Evolutionary conservation across 2,797 vertebrate species (phyloP).

Genomic region (Garrulus glandarius): DNA sequence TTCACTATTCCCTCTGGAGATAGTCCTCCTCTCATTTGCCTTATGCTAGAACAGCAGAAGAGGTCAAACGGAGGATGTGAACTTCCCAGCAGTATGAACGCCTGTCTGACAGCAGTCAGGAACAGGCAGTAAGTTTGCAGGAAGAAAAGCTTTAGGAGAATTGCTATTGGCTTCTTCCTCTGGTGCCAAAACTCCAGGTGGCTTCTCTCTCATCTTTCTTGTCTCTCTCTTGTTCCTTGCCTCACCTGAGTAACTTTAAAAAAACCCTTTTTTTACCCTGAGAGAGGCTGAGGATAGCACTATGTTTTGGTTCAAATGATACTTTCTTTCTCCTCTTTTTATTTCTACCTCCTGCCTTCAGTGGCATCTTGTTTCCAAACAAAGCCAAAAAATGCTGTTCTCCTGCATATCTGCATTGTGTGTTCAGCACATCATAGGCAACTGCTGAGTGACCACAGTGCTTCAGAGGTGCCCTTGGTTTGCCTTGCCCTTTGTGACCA

Average conservation of each 20-base stretch:
- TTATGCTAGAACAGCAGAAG: neutral
- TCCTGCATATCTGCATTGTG: neutral
- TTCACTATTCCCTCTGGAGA: neutral
- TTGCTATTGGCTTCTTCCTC: neutral
- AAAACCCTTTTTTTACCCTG: neutral
- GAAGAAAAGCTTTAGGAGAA: neutral
- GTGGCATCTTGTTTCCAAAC: neutral
- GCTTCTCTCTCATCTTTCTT: neutral
- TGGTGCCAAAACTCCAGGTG: neutral
- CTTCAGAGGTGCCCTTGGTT: neutral
- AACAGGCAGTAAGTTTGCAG: neutral
- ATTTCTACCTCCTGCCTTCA: neutral
- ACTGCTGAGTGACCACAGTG: neutral
- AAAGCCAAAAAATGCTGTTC: neutral
- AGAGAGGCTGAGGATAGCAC: neutral
- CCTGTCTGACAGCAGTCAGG: accelerated
- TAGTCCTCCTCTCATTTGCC: neutral
- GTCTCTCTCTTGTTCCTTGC: neutral
- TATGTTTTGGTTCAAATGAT: neutral
- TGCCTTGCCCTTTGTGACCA: neutral
- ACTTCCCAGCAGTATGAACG: neutral
- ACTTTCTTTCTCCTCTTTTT: neutral
- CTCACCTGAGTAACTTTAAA: neutral
- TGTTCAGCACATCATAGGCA: neutral
- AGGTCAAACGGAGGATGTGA: neutral